These are phyloP conservation scores for Drosophila falleni DNA, from an alignment of 2,888 invertebrate species.

Conservation along the genomic window DNA sequence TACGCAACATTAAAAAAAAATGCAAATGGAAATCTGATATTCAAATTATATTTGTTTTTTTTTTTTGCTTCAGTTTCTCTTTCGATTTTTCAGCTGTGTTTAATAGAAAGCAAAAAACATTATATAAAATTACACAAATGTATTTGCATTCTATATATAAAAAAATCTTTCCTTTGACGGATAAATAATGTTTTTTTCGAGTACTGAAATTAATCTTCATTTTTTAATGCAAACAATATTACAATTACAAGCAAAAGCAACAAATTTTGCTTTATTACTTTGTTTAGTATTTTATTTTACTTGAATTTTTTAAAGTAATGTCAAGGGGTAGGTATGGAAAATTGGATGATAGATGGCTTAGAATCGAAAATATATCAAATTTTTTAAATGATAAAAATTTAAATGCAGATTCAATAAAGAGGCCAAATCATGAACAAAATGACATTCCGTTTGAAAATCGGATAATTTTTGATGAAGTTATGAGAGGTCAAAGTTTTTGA, in stretches of 20 bases:
- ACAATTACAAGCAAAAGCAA: background rate
- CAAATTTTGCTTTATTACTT: background rate
- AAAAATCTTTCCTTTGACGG: background rate
- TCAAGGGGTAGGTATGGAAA: too few species aligned
- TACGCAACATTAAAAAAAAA: slow-evolving; percentile 4
- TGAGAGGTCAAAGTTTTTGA: too few species aligned
- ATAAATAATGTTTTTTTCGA: background rate
- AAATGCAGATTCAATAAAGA: too few species aligned
- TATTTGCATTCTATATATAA: background rate
- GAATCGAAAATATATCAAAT: too few species aligned
- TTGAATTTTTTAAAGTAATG: too few species aligned
- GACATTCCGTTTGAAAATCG: too few species aligned
- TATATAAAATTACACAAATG: slow-evolving; percentile 2
- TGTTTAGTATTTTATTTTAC: background rate
- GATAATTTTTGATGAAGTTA: too few species aligned
- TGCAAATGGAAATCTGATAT: slow-evolving; percentile 25
- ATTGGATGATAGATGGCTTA: too few species aligned
- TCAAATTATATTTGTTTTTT: slow-evolving; percentile 18
- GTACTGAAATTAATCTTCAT: background rate
- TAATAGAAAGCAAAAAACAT: background rate
- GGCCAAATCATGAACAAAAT: too few species aligned
- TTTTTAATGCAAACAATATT: background rate
- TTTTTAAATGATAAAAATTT: too few species aligned
- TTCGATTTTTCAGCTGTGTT: slow-evolving; percentile 5
- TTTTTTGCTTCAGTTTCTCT: background rate